These are phyloP conservation scores for Narcine bancroftii DNA, from an alignment of 2,113 vertebrate species.

Conservation along the genomic window DNA sequence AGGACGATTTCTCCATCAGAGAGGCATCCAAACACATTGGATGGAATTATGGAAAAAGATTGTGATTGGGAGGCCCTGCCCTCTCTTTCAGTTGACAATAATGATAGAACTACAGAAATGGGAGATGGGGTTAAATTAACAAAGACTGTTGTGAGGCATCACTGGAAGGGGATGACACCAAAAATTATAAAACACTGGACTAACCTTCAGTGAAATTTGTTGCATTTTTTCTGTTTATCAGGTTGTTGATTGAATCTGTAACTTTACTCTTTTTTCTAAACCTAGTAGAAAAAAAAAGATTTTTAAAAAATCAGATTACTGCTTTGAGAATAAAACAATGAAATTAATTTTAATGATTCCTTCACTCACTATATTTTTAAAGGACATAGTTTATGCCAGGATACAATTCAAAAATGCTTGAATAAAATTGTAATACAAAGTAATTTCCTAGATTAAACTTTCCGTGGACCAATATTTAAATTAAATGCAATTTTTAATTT, in stretches of 20 bases:
- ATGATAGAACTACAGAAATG: background rate
- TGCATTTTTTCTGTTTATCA: conserved; percentile 60
- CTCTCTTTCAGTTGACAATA: background rate
- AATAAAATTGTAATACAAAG: background rate
- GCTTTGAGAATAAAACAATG: too few species aligned
- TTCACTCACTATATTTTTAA: background rate
- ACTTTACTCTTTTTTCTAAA: conserved; percentile 77
- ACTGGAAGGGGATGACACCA: background rate
- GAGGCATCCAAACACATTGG: background rate
- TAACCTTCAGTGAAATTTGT: conserved; percentile 84
- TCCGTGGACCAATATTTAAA: too few species aligned
- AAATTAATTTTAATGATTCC: background rate
- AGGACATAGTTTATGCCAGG: background rate
- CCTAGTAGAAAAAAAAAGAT: conserved; percentile 54
- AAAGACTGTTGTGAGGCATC: background rate
- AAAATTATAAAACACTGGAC: conserved; percentile 39
- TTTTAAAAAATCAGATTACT: background rate
- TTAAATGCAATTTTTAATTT: too few species aligned
- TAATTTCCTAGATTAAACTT: background rate
- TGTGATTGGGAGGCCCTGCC: background rate
- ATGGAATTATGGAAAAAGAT: background rate
- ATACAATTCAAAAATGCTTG: background rate
- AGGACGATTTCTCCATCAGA: background rate
- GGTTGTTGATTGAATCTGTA: conserved; percentile 69
- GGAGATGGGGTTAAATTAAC: background rate